These are phyloP conservation scores for Harpalus rubripes DNA, from an alignment of 2,888 invertebrate genomes.

Conservation along the genomic window DNA sequence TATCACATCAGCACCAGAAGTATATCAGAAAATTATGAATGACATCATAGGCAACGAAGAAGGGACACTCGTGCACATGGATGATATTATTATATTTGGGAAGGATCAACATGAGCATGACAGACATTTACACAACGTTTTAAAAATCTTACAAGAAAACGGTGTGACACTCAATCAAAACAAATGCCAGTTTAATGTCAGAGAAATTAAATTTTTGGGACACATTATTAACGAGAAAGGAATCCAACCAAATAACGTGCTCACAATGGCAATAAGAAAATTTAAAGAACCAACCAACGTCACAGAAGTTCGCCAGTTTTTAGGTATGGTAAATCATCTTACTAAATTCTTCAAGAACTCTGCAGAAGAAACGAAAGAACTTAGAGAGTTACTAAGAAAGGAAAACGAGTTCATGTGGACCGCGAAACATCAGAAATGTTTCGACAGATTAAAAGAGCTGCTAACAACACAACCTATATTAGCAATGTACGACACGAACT, in stretches of 20 bases:
- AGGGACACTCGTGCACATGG: background rate
- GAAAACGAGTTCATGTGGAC: background rate
- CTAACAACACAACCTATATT: background rate
- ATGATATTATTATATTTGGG: background rate
- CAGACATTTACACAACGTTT: background rate
- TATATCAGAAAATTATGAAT: background rate
- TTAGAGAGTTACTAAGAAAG: background rate
- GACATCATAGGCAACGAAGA: background rate
- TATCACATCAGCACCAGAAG: background rate
- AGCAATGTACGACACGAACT: background rate
- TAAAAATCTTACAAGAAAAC: background rate
- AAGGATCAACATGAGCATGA: background rate
- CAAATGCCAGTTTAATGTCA: background rate
- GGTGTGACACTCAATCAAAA: background rate
- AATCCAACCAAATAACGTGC: background rate
- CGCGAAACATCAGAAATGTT: background rate
- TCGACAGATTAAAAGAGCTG: background rate
- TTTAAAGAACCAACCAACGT: background rate
- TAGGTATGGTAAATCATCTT: background rate
- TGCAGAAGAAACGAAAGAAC: background rate
- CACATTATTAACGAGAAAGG: background rate
- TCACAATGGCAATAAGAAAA: background rate
- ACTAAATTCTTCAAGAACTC: background rate
- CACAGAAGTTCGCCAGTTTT: background rate
- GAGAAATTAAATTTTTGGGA: background rate